Base-by-base conservation (phyloP, 2,888 invertebrate species). In the Caenorhabditis macrosperma region DNA sequence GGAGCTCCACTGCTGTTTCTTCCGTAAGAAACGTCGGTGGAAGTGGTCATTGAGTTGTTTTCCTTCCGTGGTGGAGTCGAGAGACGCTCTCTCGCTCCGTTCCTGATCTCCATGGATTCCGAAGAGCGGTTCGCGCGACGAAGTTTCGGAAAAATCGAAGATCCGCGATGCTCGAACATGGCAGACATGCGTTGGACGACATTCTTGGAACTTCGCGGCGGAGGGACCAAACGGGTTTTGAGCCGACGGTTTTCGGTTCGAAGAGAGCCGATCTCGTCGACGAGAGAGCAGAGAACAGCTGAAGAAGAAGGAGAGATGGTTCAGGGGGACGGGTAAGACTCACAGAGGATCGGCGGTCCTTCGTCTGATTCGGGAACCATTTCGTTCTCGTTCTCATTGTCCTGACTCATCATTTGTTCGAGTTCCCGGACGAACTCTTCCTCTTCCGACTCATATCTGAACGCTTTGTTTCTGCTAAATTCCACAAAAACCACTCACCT, bases 401-500 rank as follows among this genome's bases (percentile, higher is more conserved):
- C 57, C 54, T 64, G 60, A 35, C 61, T 67, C 57, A 78, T 78
- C 86, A 88, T 88, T 24, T 83, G 79, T 68, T 88, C 89, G 48
- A 89, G 61, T 68, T 89, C 89, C 24, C 87, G 81, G 59, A 89
- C 74, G 59, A 88, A 89, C 55, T 88, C 88, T 38, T 89, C 89
- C 68, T 89, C 89, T 66, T 87, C 89, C 2, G 87, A 85, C 68
- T 89, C 88, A 74, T 89, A 89, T 77, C 89, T 89, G 46, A 75
- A 82, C 38, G 22, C n/a, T n/a, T n/a, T n/a, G n/a, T n/a, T n/a
- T n/a, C n/a, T n/a, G 54, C 6, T 17, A 38, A 30, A 1, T n/a
- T 30, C 12, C 6, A 28, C 28, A 48, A 28, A 28, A 26, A 10
- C 20, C 38, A 22, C 24, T 17, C 15, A 80, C 80, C 75, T 60